Percentiles rank a stretch among this genome's conserved stretches.
Conservation (phyloP, 2,797 vertebrate genomes). For the Aselliscus stoliczkanus region DNA sequence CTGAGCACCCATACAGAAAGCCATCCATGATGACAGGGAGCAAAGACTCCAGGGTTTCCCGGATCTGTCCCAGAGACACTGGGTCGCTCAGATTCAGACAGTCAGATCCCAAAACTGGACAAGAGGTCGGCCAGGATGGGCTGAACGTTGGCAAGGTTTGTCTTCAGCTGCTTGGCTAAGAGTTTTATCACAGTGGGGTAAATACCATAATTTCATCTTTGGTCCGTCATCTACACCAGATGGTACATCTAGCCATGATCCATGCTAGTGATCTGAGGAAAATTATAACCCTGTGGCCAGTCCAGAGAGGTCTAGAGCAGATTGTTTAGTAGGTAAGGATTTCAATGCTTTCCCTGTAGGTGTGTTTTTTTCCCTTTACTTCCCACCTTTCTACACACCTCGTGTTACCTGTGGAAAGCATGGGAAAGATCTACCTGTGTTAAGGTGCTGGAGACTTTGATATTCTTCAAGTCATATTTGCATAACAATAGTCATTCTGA, state of each 20-base stretch:
- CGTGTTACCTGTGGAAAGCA: neutral
- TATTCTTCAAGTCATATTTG: neutral
- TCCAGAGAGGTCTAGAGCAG: neutral
- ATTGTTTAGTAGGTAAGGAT: neutral
- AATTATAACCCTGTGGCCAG: neutral
- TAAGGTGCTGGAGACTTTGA: neutral
- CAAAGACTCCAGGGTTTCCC: neutral
- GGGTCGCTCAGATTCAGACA: neutral
- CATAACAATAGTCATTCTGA: neutral
- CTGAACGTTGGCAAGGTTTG: neutral
- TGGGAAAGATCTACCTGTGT: neutral
- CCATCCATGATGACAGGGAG: neutral
- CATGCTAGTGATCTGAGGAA: neutral
- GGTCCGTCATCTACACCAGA: neutral
- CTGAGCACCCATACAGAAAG: neutral
- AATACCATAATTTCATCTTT: neutral
- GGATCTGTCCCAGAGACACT: neutral
- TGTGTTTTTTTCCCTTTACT: neutral
- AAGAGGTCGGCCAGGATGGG: neutral
- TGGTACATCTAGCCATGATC: neutral
- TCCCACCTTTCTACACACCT: neutral
- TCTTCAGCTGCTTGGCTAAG: neutral
- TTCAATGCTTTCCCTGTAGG: neutral
- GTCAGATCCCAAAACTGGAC: neutral
- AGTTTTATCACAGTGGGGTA: neutral